A percentile compares a stretch with the other conserved stretches of the same genome.
Evolutionary conservation across 2,797 vertebrate species (phyloP).

Genomic region (Helicolenus hilgendorfi): DNA sequence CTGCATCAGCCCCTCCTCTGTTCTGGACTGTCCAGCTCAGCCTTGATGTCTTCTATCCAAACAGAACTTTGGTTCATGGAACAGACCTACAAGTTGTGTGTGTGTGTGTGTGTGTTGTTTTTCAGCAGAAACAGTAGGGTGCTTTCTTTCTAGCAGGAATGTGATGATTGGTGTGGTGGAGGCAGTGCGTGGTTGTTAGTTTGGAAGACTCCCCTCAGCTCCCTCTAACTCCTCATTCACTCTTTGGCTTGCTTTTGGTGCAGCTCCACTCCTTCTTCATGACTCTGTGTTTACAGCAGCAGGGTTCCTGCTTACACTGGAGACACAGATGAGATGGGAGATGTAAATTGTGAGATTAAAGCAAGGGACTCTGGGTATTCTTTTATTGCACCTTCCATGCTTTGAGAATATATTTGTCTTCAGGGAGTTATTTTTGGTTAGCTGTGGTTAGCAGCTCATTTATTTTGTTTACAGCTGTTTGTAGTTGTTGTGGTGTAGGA

Average conservation of each 20-base stretch:
- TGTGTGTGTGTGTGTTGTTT: not conserved
- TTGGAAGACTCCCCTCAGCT: slow-evolving; percentile 31
- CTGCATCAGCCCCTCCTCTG: slow-evolving; percentile 24
- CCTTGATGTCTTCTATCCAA: not conserved
- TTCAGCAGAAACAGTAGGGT: slow-evolving; percentile 19
- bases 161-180: slow-evolving; percentile 32
- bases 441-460: not conserved
- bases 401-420: not conserved
- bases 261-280: slow-evolving; percentile 1
- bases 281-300: not conserved
- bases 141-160: slow-evolving; percentile 27
- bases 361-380: not conserved
- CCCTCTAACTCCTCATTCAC: not conserved
- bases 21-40: slow-evolving; percentile 7
- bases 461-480: not conserved
- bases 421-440: not conserved
- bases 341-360: slow-evolving; percentile 18
- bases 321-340: slow-evolving; percentile 6
- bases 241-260: slow-evolving; percentile 33
- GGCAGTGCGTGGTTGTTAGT: slow-evolving; percentile 14
- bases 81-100: not conserved
- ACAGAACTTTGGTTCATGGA: not conserved
- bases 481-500: not conserved
- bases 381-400: not conserved
- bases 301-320: slow-evolving; percentile 11